Conservation (phyloP, 2,888 invertebrate genomes). For the Margaritifera margaritifera region DNA sequence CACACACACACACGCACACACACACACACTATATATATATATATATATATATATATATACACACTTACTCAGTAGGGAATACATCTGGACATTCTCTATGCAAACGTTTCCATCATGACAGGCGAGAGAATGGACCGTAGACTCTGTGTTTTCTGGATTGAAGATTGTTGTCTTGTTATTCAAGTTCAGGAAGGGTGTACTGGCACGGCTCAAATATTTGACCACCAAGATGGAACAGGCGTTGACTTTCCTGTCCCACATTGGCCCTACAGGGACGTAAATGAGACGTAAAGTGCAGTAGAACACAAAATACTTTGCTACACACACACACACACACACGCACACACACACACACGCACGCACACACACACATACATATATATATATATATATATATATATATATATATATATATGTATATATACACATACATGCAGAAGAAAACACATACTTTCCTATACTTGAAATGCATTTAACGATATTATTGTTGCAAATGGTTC, state of each 20-base stretch:
- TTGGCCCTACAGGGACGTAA: slow-evolving; percentile 17
- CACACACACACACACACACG: no score
- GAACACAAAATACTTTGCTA: no score
- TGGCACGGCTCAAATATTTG: slow-evolving; percentile 19
- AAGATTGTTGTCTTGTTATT: slow-evolving; percentile 26
- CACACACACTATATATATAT: not conserved
- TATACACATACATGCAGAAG: no score
- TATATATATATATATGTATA: no score
- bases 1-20: no score
- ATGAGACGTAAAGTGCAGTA: not conserved
- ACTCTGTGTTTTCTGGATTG: slow-evolving; percentile 31
- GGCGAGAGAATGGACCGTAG: slow-evolving; percentile 47
- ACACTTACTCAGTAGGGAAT: slow-evolving; percentile 46
- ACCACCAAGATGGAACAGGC: slow-evolving; percentile 29
- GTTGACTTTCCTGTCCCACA: slow-evolving; percentile 34
- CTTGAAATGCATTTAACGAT: no score
- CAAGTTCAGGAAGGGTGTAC: slow-evolving; percentile 23
- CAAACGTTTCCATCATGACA: slow-evolving; percentile 47
- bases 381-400: no score
- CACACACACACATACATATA: no score
- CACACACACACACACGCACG: no score
- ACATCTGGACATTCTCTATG: slow-evolving; percentile 49
- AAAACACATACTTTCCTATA: no score
- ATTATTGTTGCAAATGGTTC: no score
- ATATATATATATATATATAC: not conserved